Evolutionary conservation across 2,888 invertebrate genomes (phyloP).

Genomic region (Gerosis bhagava): DNA sequence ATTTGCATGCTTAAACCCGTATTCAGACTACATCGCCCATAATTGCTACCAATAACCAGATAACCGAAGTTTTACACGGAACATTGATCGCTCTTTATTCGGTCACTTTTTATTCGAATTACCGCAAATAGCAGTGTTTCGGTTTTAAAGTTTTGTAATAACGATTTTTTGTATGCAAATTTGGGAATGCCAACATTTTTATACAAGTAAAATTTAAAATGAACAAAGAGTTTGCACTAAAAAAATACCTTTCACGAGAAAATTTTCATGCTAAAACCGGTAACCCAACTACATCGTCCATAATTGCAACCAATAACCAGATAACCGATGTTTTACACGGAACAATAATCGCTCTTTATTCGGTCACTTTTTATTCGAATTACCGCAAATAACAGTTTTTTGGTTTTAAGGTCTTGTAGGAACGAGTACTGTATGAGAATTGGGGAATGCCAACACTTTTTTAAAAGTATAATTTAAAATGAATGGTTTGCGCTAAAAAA

Average conservation of each 20-base stretch:
- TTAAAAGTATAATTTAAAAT: too few relatives aligned
- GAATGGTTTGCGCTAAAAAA: too few relatives aligned
- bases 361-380: conserved; percentile 3
- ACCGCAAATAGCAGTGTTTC: conserved; percentile 14
- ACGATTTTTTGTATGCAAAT: too few relatives aligned
- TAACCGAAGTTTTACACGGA: conserved; percentile 31
- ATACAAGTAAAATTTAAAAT: too few relatives aligned
- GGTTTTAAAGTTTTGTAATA: neutral
- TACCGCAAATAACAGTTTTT: conserved; percentile 16
- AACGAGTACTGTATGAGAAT: too few relatives aligned
- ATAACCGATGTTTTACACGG: conserved; percentile 33
- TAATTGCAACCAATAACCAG: conserved; percentile 47
- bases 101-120: conserved; percentile 2
- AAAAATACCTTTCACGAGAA: conserved; percentile 44
- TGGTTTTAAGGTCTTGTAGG: too few relatives aligned
- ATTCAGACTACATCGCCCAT: conserved; percentile 41
- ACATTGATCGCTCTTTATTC: neutral
- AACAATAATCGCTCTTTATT: conserved; percentile 1
- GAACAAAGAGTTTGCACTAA: too few relatives aligned
- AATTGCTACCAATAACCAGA: conserved; percentile 47
- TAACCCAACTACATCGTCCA: conserved; percentile 41
- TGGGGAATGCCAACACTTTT: too few relatives aligned
- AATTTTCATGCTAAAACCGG: conserved; percentile 67
- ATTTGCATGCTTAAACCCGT: conserved; percentile 66
- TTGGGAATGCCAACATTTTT: too few relatives aligned